phyloP scores from a whole-genome alignment of 2,113 vertebrate genomes.

The Misgurnus mizolepis region DNA sequence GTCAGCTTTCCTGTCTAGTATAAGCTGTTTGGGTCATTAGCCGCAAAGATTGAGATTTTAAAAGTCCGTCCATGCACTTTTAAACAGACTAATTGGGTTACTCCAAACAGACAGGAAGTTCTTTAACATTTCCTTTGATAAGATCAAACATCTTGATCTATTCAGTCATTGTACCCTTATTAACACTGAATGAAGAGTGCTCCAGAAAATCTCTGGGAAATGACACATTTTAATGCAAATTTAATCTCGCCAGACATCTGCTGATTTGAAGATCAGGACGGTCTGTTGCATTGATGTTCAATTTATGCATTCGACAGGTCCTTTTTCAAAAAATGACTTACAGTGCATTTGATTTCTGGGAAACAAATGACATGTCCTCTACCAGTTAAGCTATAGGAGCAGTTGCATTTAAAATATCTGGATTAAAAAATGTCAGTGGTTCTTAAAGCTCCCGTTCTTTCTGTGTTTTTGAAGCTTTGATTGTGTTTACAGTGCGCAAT shows the following conservation, averaged over 20 bases:
- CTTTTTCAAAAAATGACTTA: too few relatives aligned
- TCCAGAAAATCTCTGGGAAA: background rate
- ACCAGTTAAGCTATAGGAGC: too few relatives aligned
- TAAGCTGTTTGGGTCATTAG: background rate
- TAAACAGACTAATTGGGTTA: background rate
- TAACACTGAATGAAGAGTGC: background rate
- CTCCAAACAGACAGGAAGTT: background rate
- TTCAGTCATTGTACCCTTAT: background rate
- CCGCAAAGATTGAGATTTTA: background rate
- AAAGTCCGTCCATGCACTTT: background rate
- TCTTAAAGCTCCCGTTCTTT: too few relatives aligned
- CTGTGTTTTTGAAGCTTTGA: too few relatives aligned
- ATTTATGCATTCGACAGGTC: too few relatives aligned
- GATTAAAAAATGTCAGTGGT: background rate
- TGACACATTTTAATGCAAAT: background rate
- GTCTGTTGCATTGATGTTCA: background rate
- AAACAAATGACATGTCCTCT: too few relatives aligned
- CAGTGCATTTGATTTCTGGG: too few relatives aligned
- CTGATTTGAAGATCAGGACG: conserved; percentile 3
- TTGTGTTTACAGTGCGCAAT: too few relatives aligned
- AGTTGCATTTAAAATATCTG: background rate
- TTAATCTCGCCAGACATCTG: background rate
- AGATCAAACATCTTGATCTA: conserved; percentile 6
- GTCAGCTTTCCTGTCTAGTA: background rate
- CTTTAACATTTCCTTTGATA: background rate